Conservation (phyloP, 2,797 vertebrate genomes). For the Sebastes vulpes region DNA sequence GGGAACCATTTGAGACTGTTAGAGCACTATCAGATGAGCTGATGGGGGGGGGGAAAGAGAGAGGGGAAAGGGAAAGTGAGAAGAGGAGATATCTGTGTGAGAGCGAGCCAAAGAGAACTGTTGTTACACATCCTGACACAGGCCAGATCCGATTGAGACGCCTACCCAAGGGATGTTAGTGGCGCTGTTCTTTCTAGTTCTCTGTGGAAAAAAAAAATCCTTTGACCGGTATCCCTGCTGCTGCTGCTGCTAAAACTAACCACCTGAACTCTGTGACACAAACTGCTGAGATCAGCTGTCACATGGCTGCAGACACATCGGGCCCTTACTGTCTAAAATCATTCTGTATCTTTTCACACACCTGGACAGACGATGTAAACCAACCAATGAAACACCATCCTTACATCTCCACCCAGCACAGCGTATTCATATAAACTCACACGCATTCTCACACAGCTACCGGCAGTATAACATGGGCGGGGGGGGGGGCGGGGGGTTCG, state of each 20-base stretch:
- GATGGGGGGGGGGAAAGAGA: slow-evolving; percentile 31
- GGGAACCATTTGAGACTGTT: slow-evolving; percentile 77
- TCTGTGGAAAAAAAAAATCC: slow-evolving; percentile 21
- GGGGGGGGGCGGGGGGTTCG: neutral
- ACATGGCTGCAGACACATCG: slow-evolving; percentile 3
- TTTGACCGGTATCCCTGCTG: slow-evolving; percentile 42
- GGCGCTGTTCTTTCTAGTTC: slow-evolving; percentile 52
- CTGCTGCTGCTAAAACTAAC: slow-evolving; percentile 36
- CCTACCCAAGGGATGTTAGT: slow-evolving; percentile 60
- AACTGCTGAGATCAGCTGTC: slow-evolving; percentile 43
- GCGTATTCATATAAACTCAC: neutral
- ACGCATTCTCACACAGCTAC: slow-evolving; percentile 15
- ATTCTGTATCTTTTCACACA: neutral
- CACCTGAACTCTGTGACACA: slow-evolving; percentile 57
- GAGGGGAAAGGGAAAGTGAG: slow-evolving; percentile 51
- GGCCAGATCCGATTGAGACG: slow-evolving; percentile 68
- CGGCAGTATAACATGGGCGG: neutral
- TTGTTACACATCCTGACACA: slow-evolving; percentile 71
- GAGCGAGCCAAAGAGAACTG: slow-evolving; percentile 44
- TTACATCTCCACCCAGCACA: slow-evolving; percentile 2
- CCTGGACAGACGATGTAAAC: neutral
- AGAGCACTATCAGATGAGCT: slow-evolving; percentile 74
- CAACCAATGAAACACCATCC: neutral
- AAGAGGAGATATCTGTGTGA: slow-evolving; percentile 33
- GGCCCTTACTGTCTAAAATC: slow-evolving; percentile 7